Evolutionary conservation across 2,113 vertebrate species (phyloP).

Genomic region (Epinephelus moara): DNA sequence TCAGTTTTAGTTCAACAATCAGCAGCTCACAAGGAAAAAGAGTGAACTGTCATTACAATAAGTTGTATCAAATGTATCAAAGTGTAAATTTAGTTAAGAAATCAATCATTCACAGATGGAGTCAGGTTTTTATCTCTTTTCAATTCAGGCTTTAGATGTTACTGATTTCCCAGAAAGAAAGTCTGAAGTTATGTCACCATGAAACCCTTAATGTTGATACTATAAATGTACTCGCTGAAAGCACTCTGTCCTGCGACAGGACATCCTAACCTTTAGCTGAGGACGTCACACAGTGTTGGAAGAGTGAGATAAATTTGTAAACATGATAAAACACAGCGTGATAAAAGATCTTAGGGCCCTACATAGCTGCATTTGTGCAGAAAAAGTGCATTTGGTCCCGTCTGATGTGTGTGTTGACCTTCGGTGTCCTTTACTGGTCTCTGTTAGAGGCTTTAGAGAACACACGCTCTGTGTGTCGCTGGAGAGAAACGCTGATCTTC

Average conservation of each 20-base stretch:
- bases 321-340: conserved; percentile 11
- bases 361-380: not conserved
- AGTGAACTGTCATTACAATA: not conserved
- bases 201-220: not conserved
- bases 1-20: not conserved
- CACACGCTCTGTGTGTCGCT: conserved; percentile 23
- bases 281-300: not conserved
- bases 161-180: not conserved
- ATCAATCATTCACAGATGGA: not conserved
- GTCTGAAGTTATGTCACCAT: not conserved
- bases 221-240: conserved; percentile 7
- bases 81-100: not conserved
- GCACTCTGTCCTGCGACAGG: conserved; percentile 11
- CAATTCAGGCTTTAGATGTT: not conserved
- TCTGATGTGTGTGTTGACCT: conserved; percentile 45
- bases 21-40: not conserved
- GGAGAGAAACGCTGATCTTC: conserved; percentile 58
- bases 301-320: conserved; percentile 24
- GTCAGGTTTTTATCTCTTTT: not conserved
- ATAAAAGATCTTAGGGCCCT: not conserved
- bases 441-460: conserved; percentile 28
- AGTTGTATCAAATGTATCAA: not conserved
- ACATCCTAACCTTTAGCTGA: conserved; percentile 22
- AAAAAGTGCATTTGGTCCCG: not conserved
- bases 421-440: conserved; percentile 51